These are phyloP conservation scores for Bubalus kerabau DNA, from an alignment of 2,113 vertebrate genomes.

Conservation along the genomic window DNA sequence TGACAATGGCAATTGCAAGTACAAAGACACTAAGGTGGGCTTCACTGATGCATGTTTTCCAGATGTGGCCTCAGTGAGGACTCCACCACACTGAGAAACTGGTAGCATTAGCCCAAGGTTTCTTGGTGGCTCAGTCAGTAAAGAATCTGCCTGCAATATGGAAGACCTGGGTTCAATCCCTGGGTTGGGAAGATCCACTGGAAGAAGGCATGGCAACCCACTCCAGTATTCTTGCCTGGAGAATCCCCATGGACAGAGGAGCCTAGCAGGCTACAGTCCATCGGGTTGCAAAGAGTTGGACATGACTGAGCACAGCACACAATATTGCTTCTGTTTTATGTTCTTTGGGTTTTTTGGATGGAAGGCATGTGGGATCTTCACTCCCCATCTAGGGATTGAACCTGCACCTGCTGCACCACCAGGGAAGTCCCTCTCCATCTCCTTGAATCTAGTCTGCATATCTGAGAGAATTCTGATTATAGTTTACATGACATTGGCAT, in stretches of 20 bases:
- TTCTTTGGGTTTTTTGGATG: not conserved
- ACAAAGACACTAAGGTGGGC: not conserved
- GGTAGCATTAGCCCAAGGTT: not conserved
- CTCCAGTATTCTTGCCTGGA: not conserved
- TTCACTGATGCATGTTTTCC: not conserved
- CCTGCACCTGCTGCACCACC: not conserved
- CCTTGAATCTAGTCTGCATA: not conserved
- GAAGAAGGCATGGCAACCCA: not conserved
- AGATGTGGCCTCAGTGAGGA: not conserved
- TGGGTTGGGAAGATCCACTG: not conserved
- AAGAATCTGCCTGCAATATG: not conserved
- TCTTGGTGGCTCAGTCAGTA: too few relatives aligned
- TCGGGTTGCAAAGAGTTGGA: not conserved
- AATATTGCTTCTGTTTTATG: not conserved
- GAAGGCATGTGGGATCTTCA: not conserved
- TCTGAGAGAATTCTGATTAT: not conserved
- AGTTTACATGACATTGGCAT: not conserved
- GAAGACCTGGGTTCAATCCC: not conserved
- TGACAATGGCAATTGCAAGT: not conserved
- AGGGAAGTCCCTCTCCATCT: not conserved
- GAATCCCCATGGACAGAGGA: not conserved
- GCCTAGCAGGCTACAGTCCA: not conserved
- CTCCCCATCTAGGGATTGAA: not conserved
- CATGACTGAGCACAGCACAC: not conserved
- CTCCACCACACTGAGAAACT: not conserved